Evolutionary conservation across 2,113 vertebrate species (phyloP).

Genomic region (Phocoena sinus): DNA sequence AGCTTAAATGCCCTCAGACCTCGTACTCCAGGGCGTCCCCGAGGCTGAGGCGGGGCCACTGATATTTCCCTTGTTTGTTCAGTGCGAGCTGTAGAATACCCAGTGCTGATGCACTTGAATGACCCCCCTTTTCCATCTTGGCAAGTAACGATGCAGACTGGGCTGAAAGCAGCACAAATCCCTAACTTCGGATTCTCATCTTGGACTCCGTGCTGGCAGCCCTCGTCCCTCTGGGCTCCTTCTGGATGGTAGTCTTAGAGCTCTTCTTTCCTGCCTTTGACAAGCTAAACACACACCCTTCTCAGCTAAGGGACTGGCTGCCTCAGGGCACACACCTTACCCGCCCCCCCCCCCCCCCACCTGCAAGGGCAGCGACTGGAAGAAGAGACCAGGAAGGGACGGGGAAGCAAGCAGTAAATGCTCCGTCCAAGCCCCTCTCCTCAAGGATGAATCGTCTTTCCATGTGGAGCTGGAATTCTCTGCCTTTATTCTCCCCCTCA

Average conservation of each 20-base stretch:
- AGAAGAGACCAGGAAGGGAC: background rate
- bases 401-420: background rate
- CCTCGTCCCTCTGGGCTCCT: background rate
- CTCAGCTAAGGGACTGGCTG: background rate
- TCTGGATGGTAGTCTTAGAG: background rate
- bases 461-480: background rate
- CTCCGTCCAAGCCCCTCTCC: background rate
- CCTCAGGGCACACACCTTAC: rapidly evolving
- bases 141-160: background rate
- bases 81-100: background rate
- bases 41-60: background rate
- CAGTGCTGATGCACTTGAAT: rapidly evolving
- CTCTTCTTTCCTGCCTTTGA: background rate
- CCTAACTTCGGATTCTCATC: background rate
- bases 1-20: background rate
- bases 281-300: background rate
- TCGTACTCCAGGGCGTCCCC: rapidly evolving
- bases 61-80: rapidly evolving
- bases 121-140: background rate
- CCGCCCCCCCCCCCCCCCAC: background rate
- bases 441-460: background rate
- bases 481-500: background rate
- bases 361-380: background rate
- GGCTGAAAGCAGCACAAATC: background rate
- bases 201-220: background rate